Base-by-base conservation (phyloP, 2,888 invertebrate species). In the Caenorhabditis sinica region DNA sequence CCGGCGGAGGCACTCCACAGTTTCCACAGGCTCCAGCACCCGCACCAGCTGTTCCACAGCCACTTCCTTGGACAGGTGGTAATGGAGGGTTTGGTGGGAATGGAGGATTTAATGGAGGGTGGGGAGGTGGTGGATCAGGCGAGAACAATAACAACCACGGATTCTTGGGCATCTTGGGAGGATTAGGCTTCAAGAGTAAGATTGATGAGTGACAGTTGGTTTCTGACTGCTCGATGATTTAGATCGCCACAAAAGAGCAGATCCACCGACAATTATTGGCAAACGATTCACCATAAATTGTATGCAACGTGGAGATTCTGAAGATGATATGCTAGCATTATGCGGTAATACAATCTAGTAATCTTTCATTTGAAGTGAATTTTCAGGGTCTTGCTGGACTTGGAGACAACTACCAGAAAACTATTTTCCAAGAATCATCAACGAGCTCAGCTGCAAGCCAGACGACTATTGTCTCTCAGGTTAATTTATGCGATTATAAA, bases 381-480 rank as follows among this genome's bases (percentile, higher is more conserved):
- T 71, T 74, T 45, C 25, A 85, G 88, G 87, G 25, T 76, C 87
- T 2, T 92, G 92, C 66, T 92, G 92, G 92, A 89, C 89, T 13
- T 91, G 91, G 91, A 81, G 92, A 36, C 83, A 91, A 28, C 82
- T 91, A 11, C 91, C 92, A 1, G 89, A 87, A 23, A 90, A 90
- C 73, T 91, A 91, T 63, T 91, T 91, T 68, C 91, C 91, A 9
- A 83, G 91, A 33, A 86, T 91, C 33, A 82, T 91, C 60, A 91
- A 91, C 82, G 91, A 88, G 51, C 82, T 90, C 13, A 90, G 89
- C 60, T 91, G 91, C 75, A 88, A 90, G 25, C 88, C 87, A 53
- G 86, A 89, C 77, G 90, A 91, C 69, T 91, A 77, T 73, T 91
- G 91, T 80, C 82, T 91, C 2, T 91, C 91, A 49, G 91, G 91